These are phyloP conservation scores for Drosophila infuscata DNA, from an alignment of 2,888 invertebrate species.

Conservation along the genomic window DNA sequence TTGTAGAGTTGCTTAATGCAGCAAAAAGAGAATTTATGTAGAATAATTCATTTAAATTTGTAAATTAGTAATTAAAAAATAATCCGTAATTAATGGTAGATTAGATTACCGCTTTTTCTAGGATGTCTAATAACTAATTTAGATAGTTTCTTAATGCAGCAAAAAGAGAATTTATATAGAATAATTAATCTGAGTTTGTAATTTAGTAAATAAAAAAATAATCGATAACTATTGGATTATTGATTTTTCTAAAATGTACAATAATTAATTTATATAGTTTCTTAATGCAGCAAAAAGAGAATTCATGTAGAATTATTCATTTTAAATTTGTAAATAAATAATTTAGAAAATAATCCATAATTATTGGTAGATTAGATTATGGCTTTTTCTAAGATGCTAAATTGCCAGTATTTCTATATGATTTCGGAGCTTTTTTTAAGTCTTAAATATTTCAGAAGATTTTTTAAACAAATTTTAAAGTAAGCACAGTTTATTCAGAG, in stretches of 20 bases:
- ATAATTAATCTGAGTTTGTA: background rate
- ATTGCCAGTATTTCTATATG: background rate
- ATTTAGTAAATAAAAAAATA: no score
- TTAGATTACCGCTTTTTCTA: background rate
- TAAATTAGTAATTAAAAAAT: no score
- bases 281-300: background rate
- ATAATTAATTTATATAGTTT: no score
- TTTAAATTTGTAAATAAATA: no score
- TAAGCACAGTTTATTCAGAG: background rate
- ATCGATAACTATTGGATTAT: background rate
- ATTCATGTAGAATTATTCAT: background rate
- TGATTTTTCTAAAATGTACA: background rate
- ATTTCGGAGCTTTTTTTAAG: background rate
- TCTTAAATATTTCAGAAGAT: background rate
- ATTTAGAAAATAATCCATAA: background rate
- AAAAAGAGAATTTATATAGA: rapidly evolving
- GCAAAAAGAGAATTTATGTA: rapidly evolving
- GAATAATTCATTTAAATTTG: background rate
- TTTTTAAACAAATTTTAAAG: background rate
- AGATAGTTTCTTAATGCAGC: background rate
- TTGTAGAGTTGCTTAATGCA: background rate
- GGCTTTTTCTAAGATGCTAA: background rate
- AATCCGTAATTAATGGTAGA: background rate
- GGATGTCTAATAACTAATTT: no score
- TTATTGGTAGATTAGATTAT: background rate